Percentiles rank a stretch among this genome's conserved stretches.
Evolutionary conservation across 1,140 invertebrate species (phyloP).

Genomic region (Babylonia areolata): DNA sequence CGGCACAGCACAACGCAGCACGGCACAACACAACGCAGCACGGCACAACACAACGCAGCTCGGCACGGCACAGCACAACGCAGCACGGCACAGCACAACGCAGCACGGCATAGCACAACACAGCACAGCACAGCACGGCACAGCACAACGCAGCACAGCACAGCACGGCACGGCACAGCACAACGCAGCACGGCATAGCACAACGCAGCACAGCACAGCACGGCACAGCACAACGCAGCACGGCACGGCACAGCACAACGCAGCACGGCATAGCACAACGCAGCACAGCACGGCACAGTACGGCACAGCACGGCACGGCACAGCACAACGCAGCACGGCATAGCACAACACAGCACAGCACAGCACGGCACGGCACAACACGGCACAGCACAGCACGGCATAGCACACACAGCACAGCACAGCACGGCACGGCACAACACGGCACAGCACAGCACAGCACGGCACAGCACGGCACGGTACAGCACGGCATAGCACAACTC

Average conservation of each 20-base stretch:
- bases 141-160: neutral
- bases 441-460: too few species aligned
- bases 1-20: neutral
- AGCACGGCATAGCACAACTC: too few species aligned
- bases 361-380: neutral
- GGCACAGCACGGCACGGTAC: too few species aligned
- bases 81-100: neutral
- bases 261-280: neutral
- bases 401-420: too few species aligned
- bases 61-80: neutral
- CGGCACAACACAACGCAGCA: neutral
- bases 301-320: neutral
- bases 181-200: neutral
- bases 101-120: neutral
- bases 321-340: conserved; percentile 1
- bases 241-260: neutral
- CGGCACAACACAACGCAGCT: neutral
- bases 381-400: too few species aligned
- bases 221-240: neutral
- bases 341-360: conserved; percentile 4
- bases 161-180: neutral
- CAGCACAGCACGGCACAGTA: neutral
- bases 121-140: conserved; percentile 1
- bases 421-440: too few species aligned
- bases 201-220: neutral